These are phyloP conservation scores for Trachelus tabidus DNA, from an alignment of 2,888 invertebrate genomes.

Conservation along the genomic window DNA sequence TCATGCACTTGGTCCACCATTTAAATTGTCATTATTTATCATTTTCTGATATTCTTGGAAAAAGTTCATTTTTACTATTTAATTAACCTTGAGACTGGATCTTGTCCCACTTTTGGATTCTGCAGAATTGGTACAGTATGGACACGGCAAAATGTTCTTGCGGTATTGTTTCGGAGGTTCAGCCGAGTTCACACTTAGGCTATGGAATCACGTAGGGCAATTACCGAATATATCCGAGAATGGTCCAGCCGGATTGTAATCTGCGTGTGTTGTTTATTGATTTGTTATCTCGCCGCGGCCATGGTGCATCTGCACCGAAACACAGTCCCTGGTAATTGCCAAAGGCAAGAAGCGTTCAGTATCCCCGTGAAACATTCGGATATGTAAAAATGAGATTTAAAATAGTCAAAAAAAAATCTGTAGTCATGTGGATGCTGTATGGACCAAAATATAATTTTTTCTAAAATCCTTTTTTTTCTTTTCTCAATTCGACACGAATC, in stretches of 20 bases:
- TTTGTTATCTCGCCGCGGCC: conserved; percentile 53
- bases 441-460: not conserved
- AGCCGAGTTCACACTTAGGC: not conserved
- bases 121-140: not conserved
- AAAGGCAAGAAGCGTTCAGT: conserved; percentile 13
- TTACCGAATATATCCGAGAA: conserved; percentile 58
- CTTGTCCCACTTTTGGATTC: not conserved
- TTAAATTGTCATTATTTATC: not conserved
- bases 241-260: conserved; percentile 59
- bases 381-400: not conserved
- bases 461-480: not conserved
- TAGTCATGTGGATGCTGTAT: not conserved
- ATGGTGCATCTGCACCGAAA: conserved; percentile 29
- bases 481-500: conserved; percentile 12
- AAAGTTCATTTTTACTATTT: not conserved
- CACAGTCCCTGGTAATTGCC: conserved; percentile 58
- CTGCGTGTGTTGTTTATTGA: conserved; percentile 65
- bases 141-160: not conserved
- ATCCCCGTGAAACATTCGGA: not conserved
- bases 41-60: not conserved
- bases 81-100: not conserved
- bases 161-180: not conserved
- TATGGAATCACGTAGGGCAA: conserved; percentile 56
- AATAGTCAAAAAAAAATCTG: not conserved
- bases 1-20: not conserved